Evolutionary conservation across 2,113 vertebrate species (phyloP).

Genomic region (Lepus timidus): DNA sequence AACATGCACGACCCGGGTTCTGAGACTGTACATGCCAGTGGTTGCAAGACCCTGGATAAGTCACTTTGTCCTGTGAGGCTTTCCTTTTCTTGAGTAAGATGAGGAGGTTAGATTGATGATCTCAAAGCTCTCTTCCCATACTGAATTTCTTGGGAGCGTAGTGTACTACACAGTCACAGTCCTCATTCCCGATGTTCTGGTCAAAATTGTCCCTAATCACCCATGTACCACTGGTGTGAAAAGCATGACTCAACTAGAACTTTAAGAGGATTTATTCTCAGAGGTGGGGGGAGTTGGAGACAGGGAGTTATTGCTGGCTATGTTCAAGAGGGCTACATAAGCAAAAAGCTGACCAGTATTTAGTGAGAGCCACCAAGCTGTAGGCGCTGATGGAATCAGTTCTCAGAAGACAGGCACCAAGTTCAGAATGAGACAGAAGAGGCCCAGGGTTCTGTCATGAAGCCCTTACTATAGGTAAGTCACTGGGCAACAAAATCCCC

Average conservation of each 20-base stretch:
- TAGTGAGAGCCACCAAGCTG: not conserved
- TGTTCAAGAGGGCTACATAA: not conserved
- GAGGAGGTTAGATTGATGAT: not conserved
- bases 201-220: not conserved
- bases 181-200: not conserved
- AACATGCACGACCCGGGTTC: accelerated
- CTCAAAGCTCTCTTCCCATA: not conserved
- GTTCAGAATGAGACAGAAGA: not conserved
- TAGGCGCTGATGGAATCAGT: not conserved
- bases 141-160: not conserved
- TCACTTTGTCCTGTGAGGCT: not conserved
- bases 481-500: not conserved
- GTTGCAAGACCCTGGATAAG: not conserved
- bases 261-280: not conserved
- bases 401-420: not conserved
- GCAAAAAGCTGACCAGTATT: not conserved
- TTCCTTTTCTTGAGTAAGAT: accelerated
- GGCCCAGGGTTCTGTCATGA: not conserved
- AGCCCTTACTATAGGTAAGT: not conserved
- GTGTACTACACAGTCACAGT: not conserved
- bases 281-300: not conserved
- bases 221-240: not conserved
- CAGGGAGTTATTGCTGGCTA: not conserved
- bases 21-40: not conserved
- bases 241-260: not conserved